These are phyloP conservation scores for Caenorhabditis sp. DNA, from an alignment of 2,888 invertebrate species.

Conservation along the genomic window DNA sequence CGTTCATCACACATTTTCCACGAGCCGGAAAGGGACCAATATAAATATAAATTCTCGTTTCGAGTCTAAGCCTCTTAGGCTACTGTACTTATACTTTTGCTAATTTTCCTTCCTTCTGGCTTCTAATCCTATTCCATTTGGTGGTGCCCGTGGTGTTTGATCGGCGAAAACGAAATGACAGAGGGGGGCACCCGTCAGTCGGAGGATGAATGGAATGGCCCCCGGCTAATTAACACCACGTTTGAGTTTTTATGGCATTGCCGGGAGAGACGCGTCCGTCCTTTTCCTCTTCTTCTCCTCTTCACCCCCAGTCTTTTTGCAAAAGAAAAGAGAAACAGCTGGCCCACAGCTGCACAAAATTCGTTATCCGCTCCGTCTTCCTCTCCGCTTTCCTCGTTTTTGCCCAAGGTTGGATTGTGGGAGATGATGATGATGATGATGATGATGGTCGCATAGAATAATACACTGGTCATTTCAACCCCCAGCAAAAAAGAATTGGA, in stretches of 20 bases:
- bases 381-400: constrained; percentile 17
- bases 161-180: too few relatives aligned
- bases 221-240: constrained; percentile 46
- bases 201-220: constrained; percentile 28
- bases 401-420: constrained; percentile 16
- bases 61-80: too few relatives aligned
- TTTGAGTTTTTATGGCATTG: constrained; percentile 52
- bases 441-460: constrained; percentile 21
- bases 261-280: background rate
- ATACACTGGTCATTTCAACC: constrained; percentile 24
- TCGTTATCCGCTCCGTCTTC: constrained; percentile 14
- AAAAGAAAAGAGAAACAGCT: constrained; percentile 35
- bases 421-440: background rate
- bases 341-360: constrained; percentile 52
- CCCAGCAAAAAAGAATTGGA: constrained; percentile 1
- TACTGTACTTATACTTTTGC: too few relatives aligned
- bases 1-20: background rate
- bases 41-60: too few relatives aligned
- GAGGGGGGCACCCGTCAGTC: constrained; percentile 12
- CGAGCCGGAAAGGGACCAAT: too few relatives aligned
- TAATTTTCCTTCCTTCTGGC: too few relatives aligned
- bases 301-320: constrained; percentile 23
- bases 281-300: background rate
- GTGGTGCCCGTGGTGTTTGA: constrained; percentile 33
- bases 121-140: too few relatives aligned